A percentile compares a stretch with the other conserved stretches of the same genome.
Conservation (phyloP, 2,888 invertebrate species). For the Pachydiplax longipennis region DNA sequence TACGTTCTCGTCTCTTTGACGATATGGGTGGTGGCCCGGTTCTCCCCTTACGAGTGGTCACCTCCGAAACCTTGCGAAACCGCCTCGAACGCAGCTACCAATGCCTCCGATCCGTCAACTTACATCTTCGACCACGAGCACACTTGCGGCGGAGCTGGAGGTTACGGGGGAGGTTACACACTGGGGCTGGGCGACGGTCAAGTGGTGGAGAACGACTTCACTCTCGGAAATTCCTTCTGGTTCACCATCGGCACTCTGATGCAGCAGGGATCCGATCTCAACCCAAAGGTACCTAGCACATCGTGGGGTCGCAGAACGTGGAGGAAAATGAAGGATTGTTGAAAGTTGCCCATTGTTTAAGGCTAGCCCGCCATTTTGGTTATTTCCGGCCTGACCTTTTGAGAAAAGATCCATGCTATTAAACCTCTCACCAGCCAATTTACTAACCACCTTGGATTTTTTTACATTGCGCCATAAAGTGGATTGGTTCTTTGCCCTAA, state of each 20-base stretch:
- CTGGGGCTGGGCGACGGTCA: conserved; percentile 54
- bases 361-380: not conserved
- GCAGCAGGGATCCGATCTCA: conserved; percentile 64
- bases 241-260: conserved; percentile 68
- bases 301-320: not conserved
- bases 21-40: conserved; percentile 67
- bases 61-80: conserved; percentile 54
- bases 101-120: conserved; percentile 12
- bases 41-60: conserved; percentile 67
- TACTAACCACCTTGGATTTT: too few species aligned
- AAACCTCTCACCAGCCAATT: too few species aligned
- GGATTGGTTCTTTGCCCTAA: too few species aligned
- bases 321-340: not conserved
- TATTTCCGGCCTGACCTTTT: not conserved
- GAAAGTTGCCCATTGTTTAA: not conserved
- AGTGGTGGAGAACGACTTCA: conserved; percentile 66
- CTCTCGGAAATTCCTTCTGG: conserved; percentile 67
- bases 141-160: not conserved
- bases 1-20: conserved; percentile 65
- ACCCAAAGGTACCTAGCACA: conserved; percentile 59
- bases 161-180: conserved; percentile 13
- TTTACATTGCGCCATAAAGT: too few species aligned
- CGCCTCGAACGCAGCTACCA: not conserved
- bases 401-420: too few species aligned
- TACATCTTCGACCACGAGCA: conserved; percentile 40